These are phyloP conservation scores for Drosophila punjabiensis DNA, from an alignment of 1,140 invertebrate genomes.

Conservation along the genomic window DNA sequence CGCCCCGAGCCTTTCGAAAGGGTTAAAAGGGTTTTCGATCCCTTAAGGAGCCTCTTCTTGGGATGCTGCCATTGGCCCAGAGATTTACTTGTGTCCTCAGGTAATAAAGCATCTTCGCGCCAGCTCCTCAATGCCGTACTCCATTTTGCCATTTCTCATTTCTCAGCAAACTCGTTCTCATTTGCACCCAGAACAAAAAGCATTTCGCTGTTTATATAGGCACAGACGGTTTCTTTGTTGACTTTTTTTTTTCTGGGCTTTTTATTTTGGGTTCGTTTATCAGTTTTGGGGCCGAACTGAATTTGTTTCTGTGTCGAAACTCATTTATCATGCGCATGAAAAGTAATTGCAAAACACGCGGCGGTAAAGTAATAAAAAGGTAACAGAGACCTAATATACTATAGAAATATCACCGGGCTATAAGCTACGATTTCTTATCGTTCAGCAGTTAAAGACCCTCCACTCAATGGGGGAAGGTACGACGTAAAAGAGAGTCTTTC, in stretches of 20 bases:
- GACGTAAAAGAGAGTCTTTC: conserved; percentile 7
- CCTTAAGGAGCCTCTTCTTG: conserved; percentile 31
- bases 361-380: conserved; percentile 43
- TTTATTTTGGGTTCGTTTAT: conserved; percentile 48
- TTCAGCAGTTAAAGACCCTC: conserved; percentile 4
- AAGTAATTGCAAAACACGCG: conserved; percentile 63
- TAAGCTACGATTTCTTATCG: conserved; percentile 38
- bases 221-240: conserved; percentile 49
- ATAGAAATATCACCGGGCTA: conserved; percentile 17
- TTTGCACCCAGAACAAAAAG: conserved; percentile 4
- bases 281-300: conserved; percentile 51
- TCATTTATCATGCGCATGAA: conserved; percentile 63
- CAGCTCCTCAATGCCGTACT: conserved; percentile 32
- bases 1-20: conserved; percentile 54
- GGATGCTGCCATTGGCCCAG: conserved; percentile 61
- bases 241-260: conserved; percentile 15
- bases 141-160: conserved; percentile 56
- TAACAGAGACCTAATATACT: conserved; percentile 23
- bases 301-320: conserved; percentile 51
- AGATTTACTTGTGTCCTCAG: conserved; percentile 45
- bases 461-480: conserved; percentile 16
- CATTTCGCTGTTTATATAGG: conserved; percentile 11
- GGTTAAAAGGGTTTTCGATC: conserved; percentile 52
- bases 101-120: conserved; percentile 54
- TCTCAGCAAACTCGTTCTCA: conserved; percentile 54